A percentile compares a stretch with the other conserved stretches of the same genome.
Conservation (phyloP, 2,113 vertebrate genomes). For the Passer domesticus region DNA sequence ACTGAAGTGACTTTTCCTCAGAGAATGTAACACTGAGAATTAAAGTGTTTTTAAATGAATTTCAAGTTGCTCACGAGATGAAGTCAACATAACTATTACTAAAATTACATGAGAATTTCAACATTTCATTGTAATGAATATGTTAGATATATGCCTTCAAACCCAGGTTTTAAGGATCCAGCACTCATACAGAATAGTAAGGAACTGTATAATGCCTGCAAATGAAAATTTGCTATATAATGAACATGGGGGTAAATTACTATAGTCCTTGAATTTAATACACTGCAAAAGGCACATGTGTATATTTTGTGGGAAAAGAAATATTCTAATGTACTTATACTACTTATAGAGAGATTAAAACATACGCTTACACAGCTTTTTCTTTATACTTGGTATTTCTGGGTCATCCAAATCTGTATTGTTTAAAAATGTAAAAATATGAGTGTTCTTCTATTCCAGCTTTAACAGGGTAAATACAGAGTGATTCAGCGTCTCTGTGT, state of each 20-base stretch:
- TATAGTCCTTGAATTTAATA: not conserved
- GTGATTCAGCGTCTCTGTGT: not conserved
- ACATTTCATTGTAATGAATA: not conserved
- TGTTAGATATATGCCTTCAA: not conserved
- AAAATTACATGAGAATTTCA: not conserved
- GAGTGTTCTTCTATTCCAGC: not conserved
- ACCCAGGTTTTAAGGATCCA: not conserved
- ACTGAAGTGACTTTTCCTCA: not conserved
- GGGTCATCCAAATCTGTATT: not conserved
- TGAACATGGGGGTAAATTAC: not conserved
- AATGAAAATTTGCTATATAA: not conserved
- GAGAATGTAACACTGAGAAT: not conserved
- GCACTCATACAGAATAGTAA: not conserved
- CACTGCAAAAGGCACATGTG: not conserved
- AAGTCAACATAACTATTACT: not conserved
- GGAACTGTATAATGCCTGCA: not conserved
- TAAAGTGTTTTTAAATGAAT: not conserved
- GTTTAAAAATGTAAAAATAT: not conserved
- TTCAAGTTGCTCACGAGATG: not conserved
- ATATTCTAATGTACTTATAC: not conserved
- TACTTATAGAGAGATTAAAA: not conserved
- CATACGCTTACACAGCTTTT: not conserved
- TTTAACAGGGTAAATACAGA: not conserved
- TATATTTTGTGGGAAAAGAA: not conserved
- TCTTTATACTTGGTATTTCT: not conserved